These are phyloP conservation scores for Antennarius maculatus DNA, from an alignment of 2,797 vertebrate genomes.

Conservation along the genomic window DNA sequence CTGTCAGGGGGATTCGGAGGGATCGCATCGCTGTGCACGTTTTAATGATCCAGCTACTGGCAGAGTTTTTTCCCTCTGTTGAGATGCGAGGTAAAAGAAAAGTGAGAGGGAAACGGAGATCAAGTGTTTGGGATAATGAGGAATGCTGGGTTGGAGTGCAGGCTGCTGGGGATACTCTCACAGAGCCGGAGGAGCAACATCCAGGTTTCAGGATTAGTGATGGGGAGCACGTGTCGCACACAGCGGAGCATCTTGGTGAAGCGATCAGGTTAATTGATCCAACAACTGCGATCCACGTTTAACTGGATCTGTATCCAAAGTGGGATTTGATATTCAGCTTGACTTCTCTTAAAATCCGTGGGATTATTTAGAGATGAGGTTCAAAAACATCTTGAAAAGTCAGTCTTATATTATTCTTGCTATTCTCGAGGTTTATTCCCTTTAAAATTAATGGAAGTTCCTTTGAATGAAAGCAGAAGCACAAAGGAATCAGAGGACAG, in stretches of 20 bases:
- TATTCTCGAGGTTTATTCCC: too few species aligned
- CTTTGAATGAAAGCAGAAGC: too few species aligned
- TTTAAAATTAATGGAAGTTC: too few species aligned
- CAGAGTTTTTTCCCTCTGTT: conserved; percentile 17
- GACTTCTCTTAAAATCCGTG: neutral
- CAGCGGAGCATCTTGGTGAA: neutral
- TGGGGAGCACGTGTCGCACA: neutral
- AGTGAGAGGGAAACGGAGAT: conserved; percentile 39
- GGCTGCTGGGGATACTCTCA: conserved; percentile 29
- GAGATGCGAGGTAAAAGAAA: conserved; percentile 30
- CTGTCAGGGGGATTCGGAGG: conserved; percentile 46
- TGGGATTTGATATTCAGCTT: neutral
- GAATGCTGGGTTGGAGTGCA: conserved; percentile 20
- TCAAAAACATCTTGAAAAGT: neutral
- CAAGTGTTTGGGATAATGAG: conserved; percentile 54
- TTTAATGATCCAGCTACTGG: conserved; percentile 55
- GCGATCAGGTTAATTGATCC: conserved; percentile 5
- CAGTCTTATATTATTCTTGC: neutral
- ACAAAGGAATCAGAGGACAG: too few species aligned
- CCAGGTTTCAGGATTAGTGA: conserved; percentile 36
- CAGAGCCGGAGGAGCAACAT: conserved; percentile 24
- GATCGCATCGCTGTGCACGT: conserved; percentile 37
- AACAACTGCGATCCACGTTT: neutral
- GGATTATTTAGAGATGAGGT: neutral
- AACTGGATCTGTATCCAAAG: neutral